Base-by-base conservation (phyloP, 23 tunicate species). In the Halocynthia aurantium region DNA sequence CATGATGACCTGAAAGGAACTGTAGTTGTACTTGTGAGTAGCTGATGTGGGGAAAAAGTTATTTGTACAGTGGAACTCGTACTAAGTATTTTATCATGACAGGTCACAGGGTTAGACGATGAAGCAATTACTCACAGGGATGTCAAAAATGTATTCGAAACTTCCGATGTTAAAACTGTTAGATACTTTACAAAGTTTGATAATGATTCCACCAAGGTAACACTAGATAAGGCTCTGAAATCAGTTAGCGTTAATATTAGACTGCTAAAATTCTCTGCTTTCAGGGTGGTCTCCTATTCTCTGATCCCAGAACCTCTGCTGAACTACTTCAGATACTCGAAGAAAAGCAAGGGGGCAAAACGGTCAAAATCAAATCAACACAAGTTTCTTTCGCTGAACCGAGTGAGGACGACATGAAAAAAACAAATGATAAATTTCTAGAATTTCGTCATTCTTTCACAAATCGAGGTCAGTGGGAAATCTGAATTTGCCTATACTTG, bases 101-200 rank as follows among this genome's bases (percentile, higher is more conserved):
- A 82, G 22, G 98, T 92, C 53, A 50, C 85, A 8, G 81, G 84
- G 52, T 61, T 92, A 8, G 75, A 79, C 0, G 98, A 92, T 83
- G 82, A 82, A 57, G 80, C 88, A 5, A 82, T 92, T 12, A 31
- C 67, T 67, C 92, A 92, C 76, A 55, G 64, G 67, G 92, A 92
- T 62, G 73, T 92, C 6, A 92, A 92, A 69, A 55, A 68, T 7
- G 49, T 84, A 51, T 82, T 86, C 18, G 71, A 67, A 64, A 80
- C 72, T 52, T 7, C 75, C n/a, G 98, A 70, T 15, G 92, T 86
- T 6, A 67, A 74, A 6, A 52, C 53, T 6, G 62, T 78, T 51
- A 82, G 81, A 52, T 92, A 77, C 63, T 92, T 92, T 57, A 78
- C 85, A 52, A 76, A 85, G 17, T 82, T 56, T 61, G 84, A 78